These are phyloP conservation scores for Chondrilla cf. caribensis DNA, from an alignment of 37 sponge, comb jelly and placozoan genomes.

Conservation along the genomic window DNA sequence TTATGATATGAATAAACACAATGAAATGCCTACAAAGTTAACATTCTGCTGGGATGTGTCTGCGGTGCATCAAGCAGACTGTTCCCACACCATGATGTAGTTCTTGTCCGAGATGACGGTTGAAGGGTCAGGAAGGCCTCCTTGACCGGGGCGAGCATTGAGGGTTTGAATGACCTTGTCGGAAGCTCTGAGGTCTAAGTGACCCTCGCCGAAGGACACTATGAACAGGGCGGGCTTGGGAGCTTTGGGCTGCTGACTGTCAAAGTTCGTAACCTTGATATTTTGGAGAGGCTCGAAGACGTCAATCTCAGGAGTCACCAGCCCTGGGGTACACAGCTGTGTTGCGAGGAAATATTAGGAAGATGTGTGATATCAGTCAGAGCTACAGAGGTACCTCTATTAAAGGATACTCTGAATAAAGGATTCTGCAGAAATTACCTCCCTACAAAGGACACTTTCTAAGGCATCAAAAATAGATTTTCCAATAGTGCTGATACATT, in stretches of 20 bases:
- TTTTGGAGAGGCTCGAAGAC: conserved; percentile 60
- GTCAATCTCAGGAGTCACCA: conserved; percentile 29
- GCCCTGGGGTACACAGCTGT: conserved; percentile 63
- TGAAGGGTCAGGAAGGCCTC: conserved; percentile 64
- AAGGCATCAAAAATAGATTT: too few species aligned
- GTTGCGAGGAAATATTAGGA: background rate
- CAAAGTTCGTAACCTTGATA: conserved; percentile 43
- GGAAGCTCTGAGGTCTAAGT: conserved; percentile 75
- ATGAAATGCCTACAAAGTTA: too few species aligned
- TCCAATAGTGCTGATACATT: too few species aligned
- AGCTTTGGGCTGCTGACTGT: conserved; percentile 14
- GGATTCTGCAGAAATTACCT: too few species aligned
- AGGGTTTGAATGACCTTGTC: conserved; percentile 55
- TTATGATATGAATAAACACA: too few species aligned
- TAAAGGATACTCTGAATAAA: too few species aligned
- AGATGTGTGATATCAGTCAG: background rate
- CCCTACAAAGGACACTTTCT: too few species aligned
- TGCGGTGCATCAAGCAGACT: background rate
- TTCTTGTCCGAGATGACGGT: conserved; percentile 83
- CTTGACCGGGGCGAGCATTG: conserved; percentile 39
- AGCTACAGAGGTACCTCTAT: too few species aligned
- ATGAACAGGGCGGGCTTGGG: conserved; percentile 66
- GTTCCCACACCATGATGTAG: conserved; percentile 86
- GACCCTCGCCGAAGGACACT: conserved; percentile 79
- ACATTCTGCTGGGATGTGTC: too few species aligned